Conservation (phyloP, 2,797 vertebrate species). For the Spinus pinus region DNA sequence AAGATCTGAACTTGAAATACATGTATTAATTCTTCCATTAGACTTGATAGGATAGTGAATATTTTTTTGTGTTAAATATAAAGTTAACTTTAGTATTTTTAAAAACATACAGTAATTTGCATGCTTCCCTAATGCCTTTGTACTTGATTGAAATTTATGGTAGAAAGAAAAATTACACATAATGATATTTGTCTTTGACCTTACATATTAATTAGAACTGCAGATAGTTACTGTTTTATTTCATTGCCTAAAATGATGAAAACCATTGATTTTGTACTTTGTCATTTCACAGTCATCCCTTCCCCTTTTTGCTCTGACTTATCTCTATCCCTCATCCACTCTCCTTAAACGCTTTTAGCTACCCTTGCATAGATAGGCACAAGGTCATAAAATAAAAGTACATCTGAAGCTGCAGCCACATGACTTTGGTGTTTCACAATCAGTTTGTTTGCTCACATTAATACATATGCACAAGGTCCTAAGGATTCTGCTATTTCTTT, state of each 20-base stretch:
- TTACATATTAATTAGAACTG: constrained; percentile 59
- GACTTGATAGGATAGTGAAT: not conserved
- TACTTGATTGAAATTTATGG: constrained; percentile 54
- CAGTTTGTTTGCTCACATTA: not conserved
- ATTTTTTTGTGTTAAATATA: constrained; percentile 32
- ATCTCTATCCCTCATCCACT: not conserved
- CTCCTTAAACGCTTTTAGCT: not conserved
- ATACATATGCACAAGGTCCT: not conserved
- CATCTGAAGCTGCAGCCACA: not conserved
- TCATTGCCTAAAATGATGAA: not conserved
- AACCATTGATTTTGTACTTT: constrained; percentile 3
- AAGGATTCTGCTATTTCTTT: not conserved
- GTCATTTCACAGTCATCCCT: not conserved
- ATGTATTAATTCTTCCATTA: not conserved
- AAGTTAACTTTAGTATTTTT: constrained; percentile 35
- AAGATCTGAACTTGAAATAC: not conserved
- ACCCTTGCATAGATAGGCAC: not conserved
- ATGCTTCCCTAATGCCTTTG: constrained; percentile 26
- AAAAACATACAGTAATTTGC: constrained; percentile 29
- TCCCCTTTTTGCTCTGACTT: not conserved
- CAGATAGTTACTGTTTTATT: not conserved
- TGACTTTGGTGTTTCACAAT: not conserved
- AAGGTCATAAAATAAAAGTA: not conserved
- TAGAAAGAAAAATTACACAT: constrained; percentile 43
- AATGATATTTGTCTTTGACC: constrained; percentile 61